Evolutionary conservation across 2,797 vertebrate species (phyloP).

Genomic region (Thamnophis elegans): DNA sequence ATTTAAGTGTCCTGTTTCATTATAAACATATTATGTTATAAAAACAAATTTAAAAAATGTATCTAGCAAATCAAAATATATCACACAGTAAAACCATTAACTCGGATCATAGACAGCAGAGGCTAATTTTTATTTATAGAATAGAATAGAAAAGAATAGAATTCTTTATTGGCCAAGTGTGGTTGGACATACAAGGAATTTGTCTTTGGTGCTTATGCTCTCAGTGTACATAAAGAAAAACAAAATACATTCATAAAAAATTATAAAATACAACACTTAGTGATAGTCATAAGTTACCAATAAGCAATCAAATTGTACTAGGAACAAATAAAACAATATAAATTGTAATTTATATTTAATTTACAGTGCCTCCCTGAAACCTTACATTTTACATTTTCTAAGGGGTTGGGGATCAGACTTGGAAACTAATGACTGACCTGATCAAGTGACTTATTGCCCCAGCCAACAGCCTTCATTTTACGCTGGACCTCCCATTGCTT

Average conservation of each 20-base stretch:
- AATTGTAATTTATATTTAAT: background rate
- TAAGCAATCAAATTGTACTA: too few relatives aligned
- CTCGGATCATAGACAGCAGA: background rate
- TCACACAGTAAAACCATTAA: background rate
- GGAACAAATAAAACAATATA: too few relatives aligned
- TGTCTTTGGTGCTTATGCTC: too few relatives aligned
- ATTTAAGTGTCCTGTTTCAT: background rate
- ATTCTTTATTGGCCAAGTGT: too few relatives aligned
- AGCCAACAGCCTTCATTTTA: conserved; percentile 96
- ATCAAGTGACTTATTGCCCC: conserved; percentile 88
- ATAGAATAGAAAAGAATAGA: too few relatives aligned
- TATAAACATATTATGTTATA: background rate
- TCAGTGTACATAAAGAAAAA: too few relatives aligned
- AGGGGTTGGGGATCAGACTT: background rate
- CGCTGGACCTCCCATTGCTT: conserved; percentile 92
- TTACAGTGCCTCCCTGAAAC: background rate
- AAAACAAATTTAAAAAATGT: background rate
- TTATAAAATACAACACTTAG: too few relatives aligned
- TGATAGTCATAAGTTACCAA: too few relatives aligned
- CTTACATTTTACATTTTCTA: background rate
- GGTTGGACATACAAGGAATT: too few relatives aligned
- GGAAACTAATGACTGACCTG: conserved; percentile 77
- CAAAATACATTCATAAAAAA: too few relatives aligned
- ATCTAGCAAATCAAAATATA: background rate
- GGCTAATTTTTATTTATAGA: background rate